Percentiles rank a stretch among this genome's conserved stretches.
phyloP scores from a whole-genome alignment of 2,113 vertebrate genomes.

The Protobothrops mucrosquamatus region DNA sequence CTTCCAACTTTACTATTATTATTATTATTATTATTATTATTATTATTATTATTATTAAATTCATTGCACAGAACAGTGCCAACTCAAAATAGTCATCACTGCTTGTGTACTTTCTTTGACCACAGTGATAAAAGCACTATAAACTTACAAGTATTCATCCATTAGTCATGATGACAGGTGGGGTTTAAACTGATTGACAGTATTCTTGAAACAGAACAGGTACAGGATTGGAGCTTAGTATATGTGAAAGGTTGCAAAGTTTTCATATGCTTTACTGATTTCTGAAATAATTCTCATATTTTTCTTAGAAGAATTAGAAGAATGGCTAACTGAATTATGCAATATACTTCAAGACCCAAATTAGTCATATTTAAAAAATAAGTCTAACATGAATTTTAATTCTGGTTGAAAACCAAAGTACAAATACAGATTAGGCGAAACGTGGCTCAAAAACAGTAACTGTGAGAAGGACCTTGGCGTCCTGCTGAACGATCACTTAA shows the following conservation, averaged over 20 bases:
- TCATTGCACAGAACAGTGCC: background rate
- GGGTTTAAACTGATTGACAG: background rate
- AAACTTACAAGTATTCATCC: background rate
- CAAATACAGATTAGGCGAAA: too few species aligned
- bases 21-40: too few species aligned
- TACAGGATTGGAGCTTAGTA: background rate
- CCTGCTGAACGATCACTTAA: too few species aligned
- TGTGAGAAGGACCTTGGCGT: too few species aligned
- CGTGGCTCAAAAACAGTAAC: too few species aligned
- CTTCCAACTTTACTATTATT: too few species aligned
- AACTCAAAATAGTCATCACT: background rate
- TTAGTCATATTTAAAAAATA: too few species aligned
- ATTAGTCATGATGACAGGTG: background rate
- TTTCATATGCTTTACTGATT: background rate
- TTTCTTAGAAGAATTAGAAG: background rate
- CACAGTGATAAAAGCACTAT: background rate
- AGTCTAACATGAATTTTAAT: too few species aligned
- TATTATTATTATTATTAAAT: background rate
- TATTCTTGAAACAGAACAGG: background rate
- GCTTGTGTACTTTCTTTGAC: background rate
- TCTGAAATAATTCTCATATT: background rate
- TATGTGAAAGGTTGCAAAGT: background rate
- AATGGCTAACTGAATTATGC: background rate
- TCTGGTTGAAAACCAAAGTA: too few species aligned
- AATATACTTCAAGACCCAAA: too few species aligned